Evolutionary conservation across 2,797 vertebrate species (phyloP).

Genomic region (Sebastes diaconus): DNA sequence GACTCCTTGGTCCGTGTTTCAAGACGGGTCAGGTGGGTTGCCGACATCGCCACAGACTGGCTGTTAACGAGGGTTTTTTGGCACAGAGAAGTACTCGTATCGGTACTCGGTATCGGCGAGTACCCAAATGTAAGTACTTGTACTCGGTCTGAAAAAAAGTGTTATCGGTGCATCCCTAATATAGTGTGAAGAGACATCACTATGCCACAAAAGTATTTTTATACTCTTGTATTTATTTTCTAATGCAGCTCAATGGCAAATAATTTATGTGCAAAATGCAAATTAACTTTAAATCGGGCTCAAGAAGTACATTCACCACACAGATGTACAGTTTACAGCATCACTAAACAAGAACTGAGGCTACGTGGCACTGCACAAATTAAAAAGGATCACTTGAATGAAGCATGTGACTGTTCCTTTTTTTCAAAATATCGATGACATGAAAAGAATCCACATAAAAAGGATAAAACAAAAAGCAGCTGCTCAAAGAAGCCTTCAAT

Average conservation of each 20-base stretch:
- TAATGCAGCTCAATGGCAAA: slow-evolving; percentile 6
- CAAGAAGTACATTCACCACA: slow-evolving; percentile 49
- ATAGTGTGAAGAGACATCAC: neutral
- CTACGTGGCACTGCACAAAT: slow-evolving; percentile 13
- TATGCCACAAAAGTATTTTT: neutral
- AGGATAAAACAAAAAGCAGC: neutral
- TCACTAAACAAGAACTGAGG: slow-evolving; percentile 25
- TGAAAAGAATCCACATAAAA: neutral
- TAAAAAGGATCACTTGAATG: neutral
- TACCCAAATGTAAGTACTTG: too few relatives aligned
- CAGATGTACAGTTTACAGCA: slow-evolving; percentile 23
- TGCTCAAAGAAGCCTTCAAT: neutral
- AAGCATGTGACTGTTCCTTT: neutral
- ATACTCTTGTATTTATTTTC: neutral
- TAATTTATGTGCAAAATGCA: slow-evolving; percentile 59
- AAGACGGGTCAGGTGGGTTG: too few relatives aligned
- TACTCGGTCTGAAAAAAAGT: too few relatives aligned
- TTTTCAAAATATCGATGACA: neutral
- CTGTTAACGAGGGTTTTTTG: too few relatives aligned
- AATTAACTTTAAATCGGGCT: slow-evolving; percentile 12
- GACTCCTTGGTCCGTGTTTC: too few relatives aligned
- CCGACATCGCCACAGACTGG: too few relatives aligned
- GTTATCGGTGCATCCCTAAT: too few relatives aligned
- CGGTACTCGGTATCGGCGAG: too few relatives aligned
- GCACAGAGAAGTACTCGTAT: too few relatives aligned